Evolutionary conservation across 2,888 invertebrate genomes (phyloP).

Genomic region (Abrostola triplasia): DNA sequence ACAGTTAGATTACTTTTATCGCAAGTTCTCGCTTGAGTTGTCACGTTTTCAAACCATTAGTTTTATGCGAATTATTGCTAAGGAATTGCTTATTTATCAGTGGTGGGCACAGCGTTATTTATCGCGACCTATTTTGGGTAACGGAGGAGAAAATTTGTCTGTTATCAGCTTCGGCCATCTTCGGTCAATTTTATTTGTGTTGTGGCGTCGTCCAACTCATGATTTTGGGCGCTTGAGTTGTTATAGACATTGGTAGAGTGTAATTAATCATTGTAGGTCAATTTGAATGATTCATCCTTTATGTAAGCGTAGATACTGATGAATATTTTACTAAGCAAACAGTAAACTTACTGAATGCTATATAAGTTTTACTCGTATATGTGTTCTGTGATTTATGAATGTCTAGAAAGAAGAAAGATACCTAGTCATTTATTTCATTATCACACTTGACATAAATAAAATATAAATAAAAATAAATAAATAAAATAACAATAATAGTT

Average conservation of each 20-base stretch:
- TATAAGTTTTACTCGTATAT: too few species aligned
- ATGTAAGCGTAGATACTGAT: too few species aligned
- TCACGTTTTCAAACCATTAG: conserved; percentile 86
- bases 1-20: conserved; percentile 88
- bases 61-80: conserved; percentile 85
- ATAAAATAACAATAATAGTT: too few species aligned
- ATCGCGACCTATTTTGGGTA: conserved; percentile 58
- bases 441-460: too few species aligned
- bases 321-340: too few species aligned
- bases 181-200: conserved; percentile 41
- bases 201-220: conserved; percentile 26
- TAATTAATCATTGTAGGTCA: background rate
- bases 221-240: conserved; percentile 6
- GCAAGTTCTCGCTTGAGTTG: conserved; percentile 85
- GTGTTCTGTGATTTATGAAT: too few species aligned
- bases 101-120: conserved; percentile 65
- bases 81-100: conserved; percentile 82
- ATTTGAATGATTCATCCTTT: too few species aligned
- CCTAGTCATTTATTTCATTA: too few species aligned
- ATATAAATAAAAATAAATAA: too few species aligned
- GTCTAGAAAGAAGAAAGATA: too few species aligned
- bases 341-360: too few species aligned
- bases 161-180: conserved; percentile 50
- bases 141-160: conserved; percentile 60
- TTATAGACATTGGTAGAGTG: background rate